Evolutionary conservation across 2,113 vertebrate species (phyloP).

Genomic region (Corvus hawaiiensis): DNA sequence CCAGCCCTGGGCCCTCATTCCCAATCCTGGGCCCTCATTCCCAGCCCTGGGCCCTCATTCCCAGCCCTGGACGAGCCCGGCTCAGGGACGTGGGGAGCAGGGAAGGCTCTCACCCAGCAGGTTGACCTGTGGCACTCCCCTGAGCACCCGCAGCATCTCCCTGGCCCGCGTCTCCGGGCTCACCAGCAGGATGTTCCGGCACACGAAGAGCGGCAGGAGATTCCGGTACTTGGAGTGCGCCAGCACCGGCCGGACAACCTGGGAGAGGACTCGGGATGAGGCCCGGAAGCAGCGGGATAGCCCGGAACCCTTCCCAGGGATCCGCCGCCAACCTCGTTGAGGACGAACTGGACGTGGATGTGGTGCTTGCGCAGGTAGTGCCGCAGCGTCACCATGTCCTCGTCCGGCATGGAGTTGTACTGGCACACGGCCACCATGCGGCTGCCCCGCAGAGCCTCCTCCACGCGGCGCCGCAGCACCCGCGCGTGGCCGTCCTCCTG

Average conservation of each 20-base stretch:
- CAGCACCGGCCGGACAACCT: slow-evolving; percentile 80
- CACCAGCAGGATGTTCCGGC: slow-evolving; percentile 81
- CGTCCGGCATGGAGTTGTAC: slow-evolving; percentile 66
- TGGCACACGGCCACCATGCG: slow-evolving; percentile 88
- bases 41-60: neutral
- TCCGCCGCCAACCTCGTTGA: slow-evolving; percentile 77
- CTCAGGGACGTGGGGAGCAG: accelerated
- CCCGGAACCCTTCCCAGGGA: accelerated
- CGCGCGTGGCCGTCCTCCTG: slow-evolving; percentile 71
- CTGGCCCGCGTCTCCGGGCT: slow-evolving; percentile 81
- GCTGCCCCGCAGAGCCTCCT: slow-evolving; percentile 68
- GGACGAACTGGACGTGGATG: slow-evolving; percentile 79
- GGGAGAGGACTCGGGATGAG: neutral
- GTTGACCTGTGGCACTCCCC: slow-evolving; percentile 73
- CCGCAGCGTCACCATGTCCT: slow-evolving; percentile 76
- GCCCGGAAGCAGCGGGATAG: accelerated
- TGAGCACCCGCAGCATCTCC: slow-evolving; percentile 83
- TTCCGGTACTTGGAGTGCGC: slow-evolving; percentile 71
- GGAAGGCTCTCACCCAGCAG: slow-evolving; percentile 79
- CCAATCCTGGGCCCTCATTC: neutral
- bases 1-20: no score
- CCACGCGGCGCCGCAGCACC: slow-evolving; percentile 70
- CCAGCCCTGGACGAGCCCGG: accelerated
- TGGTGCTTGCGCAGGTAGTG: slow-evolving; percentile 77
- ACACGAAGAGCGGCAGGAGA: slow-evolving; percentile 83